Base-by-base conservation (phyloP, 2,113 vertebrate species). In the Sinocyclocheilus anophthalmus region DNA sequence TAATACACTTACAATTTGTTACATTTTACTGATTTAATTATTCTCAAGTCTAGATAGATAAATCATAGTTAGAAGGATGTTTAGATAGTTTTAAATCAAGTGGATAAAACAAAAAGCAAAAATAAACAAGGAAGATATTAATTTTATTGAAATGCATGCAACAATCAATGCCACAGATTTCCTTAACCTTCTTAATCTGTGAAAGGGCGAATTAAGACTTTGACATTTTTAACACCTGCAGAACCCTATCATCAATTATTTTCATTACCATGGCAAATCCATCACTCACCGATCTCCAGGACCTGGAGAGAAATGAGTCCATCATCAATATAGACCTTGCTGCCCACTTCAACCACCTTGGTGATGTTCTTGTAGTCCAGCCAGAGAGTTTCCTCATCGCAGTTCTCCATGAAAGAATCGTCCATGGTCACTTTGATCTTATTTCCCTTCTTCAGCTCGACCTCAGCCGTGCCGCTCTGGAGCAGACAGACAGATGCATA, bases 311-410 rank as follows among this genome's bases (percentile, higher is more conserved):
- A 98, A 85, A 99, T 96, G 11, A 99, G 97, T 1, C 98, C 98
- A 0, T 99, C 98, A 0, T 99, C 98, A 75, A 99, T 97, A 0
- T 96, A 99, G 94, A 99, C 95, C 92, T 98, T 99, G 94, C 97
- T 97, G 90, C 96, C 98, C 61, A 96, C 0, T 0, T 98, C 95
- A 26, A 99, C 94, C 83, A 99, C 98, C 59, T 96, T 97, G 90
- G 55, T 95, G 70, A 99, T 95, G 90, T 99, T 99, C 94, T 99
- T 99, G 92, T 99, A 99, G 94, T 99, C 98, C 12, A 99, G 5
- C 98, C 98, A 99, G 77, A 99, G 93, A 0, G 92, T 37, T 0
- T 96, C 93, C 0, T 99, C 97, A 0, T 97, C 96, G 0, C 98
- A 99, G 1, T 94, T 97, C 0, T 99, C 97, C 94, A 96, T 96